phyloP scores from a whole-genome alignment of 1,140 invertebrate genomes.

The honey bee (Apis mellifera) region DNA sequence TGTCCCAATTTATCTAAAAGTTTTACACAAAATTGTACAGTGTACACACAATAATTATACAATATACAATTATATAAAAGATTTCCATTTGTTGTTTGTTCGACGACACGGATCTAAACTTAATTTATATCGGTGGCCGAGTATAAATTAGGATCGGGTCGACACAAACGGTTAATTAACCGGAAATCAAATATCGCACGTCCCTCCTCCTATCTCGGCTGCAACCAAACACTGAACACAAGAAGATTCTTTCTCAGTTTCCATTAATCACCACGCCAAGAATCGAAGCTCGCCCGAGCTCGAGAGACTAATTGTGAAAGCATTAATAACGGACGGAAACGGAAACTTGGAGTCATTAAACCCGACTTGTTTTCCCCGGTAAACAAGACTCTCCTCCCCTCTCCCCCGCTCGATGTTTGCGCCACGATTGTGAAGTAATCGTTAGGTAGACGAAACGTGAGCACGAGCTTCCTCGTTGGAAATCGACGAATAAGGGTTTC shows the following conservation, averaged over 20 bases:
- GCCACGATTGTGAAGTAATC: not conserved
- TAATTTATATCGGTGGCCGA: not conserved
- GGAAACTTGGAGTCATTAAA: conserved; percentile 26
- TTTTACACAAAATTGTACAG: no score
- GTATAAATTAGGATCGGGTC: conserved; percentile 44
- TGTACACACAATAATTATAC: no score
- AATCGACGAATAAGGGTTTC: not conserved
- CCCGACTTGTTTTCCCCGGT: not conserved
- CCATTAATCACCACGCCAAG: conserved; percentile 38
- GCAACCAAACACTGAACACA: not conserved
- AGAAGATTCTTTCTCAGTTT: conserved; percentile 35
- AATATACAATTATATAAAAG: no score
- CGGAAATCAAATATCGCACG: conserved; percentile 53
- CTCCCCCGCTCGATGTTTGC: not conserved
- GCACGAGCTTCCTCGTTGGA: not conserved
- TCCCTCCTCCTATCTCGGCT: conserved; percentile 1
- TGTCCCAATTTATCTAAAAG: no score
- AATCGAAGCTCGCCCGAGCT: conserved; percentile 22
- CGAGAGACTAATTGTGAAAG: conserved; percentile 13
- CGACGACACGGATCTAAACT: no score
- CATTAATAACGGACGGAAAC: conserved; percentile 33
- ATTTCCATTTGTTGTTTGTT: no score
- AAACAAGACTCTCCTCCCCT: not conserved
- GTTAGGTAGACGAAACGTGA: not conserved
- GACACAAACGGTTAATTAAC: conserved; percentile 50